Evolutionary conservation across 2,113 vertebrate species (phyloP), one percentile per base, ranked within the genome.

Genomic region (Cyanocitta stelleri): DNA sequence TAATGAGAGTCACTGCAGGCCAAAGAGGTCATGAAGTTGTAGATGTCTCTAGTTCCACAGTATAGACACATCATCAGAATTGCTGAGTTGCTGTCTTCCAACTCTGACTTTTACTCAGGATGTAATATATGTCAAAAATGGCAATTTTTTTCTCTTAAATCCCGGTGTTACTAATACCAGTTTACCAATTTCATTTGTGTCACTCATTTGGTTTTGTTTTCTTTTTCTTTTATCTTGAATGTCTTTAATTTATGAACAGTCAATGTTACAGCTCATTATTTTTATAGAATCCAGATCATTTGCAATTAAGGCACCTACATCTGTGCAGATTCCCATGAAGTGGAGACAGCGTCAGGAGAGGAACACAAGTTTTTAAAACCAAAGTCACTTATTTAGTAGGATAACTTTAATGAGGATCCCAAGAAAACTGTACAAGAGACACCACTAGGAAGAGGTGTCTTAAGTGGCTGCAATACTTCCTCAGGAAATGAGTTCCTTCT

Each of bases 181-280:
- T 0, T 56, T 61, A 56, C 1, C 2, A 56, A 69, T 72, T 68
- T 44, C 14, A 23, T 10, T 26, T 49, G 6, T 75, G 16, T 46
- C 20, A 30, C 24, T 44, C 12, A 1, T 4, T 30, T 66, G 30
- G 2, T 1, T 37, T 74, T 46, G 14, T 27, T 33, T 56, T 0
- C 3, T 33, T 64, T 52, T 56, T 17, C 6, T 44, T 26, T 46
- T 75, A 21, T 30, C 23, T 52, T 80, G 23, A 61, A 52, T 26
- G 6, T 35, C 44, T 61, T 63, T 83, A 55, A 39, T n/a, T 73
- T 84, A 20, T 0, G 0, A 33, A 63, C 32, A 59, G 14, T 43
- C 26, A 63, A 18, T 75, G 48, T 20, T 4, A 44, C 49, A n/a
- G 15, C 14, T n/a, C 37, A 41, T 37, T 62, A 54, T 63, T 93